Conservation (phyloP, 2,113 vertebrate species). For the Ceyx margarethae region DNA sequence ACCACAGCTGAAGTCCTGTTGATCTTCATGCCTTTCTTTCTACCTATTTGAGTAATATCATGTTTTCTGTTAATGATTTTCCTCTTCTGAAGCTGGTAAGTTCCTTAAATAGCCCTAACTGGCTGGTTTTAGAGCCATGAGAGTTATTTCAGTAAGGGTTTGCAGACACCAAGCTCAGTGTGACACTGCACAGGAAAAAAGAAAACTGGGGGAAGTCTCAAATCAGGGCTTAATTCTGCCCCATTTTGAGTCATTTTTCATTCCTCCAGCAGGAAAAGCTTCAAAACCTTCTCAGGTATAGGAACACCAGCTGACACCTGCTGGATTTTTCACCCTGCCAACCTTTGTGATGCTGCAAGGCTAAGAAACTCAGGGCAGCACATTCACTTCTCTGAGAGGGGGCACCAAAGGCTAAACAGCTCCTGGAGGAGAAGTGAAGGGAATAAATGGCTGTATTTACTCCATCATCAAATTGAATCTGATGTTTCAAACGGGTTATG, state of each 20-base stretch:
- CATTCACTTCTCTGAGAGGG: background rate
- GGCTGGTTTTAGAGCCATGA: background rate
- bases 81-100: background rate
- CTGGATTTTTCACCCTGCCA: background rate
- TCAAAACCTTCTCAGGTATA: background rate
- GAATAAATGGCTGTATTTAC: background rate
- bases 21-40: background rate
- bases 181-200: background rate
- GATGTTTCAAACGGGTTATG: background rate
- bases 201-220: background rate
- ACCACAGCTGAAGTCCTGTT: background rate
- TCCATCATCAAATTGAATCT: background rate
- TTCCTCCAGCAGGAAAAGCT: background rate
- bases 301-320: background rate
- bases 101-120: accelerated
- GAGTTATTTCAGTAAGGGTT: background rate
- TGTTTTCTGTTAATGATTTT: slow-evolving; percentile 12
- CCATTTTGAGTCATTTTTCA: background rate
- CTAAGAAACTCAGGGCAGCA: accelerated
- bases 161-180: background rate
- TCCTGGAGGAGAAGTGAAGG: background rate
- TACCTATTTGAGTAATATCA: background rate
- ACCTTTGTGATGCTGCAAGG: accelerated
- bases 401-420: background rate
- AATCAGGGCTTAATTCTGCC: background rate